Conservation (phyloP, 2,113 vertebrate genomes). For the Ciconia stormi region DNA sequence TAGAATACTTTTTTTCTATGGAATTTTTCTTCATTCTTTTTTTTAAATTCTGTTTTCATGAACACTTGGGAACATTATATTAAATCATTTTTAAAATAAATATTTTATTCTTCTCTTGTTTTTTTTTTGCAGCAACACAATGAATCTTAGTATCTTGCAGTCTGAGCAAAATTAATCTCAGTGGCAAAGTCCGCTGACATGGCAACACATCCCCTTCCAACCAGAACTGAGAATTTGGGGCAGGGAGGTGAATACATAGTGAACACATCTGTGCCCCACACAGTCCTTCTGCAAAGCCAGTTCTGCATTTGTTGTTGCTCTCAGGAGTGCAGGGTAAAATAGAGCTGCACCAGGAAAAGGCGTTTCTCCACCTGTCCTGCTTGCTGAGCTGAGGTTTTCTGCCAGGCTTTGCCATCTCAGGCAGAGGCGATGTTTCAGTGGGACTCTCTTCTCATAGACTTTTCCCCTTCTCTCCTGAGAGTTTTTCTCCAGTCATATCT, state of each 20-base stretch:
- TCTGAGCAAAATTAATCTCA: background rate
- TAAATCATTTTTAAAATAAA: background rate
- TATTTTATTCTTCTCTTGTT: background rate
- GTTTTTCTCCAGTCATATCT: background rate
- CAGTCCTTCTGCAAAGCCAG: background rate
- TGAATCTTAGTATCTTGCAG: background rate
- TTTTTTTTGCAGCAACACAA: background rate
- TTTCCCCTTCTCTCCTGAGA: background rate
- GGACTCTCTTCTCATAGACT: background rate
- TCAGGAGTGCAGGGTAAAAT: background rate
- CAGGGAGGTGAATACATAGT: background rate
- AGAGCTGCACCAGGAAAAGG: background rate
- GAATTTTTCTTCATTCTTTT: background rate
- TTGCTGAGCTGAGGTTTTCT: background rate
- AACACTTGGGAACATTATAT: background rate
- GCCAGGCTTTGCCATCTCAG: background rate
- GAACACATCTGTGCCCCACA: accelerated
- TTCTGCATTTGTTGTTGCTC: background rate
- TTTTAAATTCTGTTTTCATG: background rate
- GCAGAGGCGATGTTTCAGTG: background rate
- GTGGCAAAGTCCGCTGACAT: background rate
- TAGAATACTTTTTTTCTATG: background rate
- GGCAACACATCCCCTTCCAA: background rate
- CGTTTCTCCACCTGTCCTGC: background rate
- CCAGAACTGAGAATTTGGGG: background rate